Evolutionary conservation across 2,888 invertebrate species (phyloP).

Genomic region (Caenorhabditis parvicauda): DNA sequence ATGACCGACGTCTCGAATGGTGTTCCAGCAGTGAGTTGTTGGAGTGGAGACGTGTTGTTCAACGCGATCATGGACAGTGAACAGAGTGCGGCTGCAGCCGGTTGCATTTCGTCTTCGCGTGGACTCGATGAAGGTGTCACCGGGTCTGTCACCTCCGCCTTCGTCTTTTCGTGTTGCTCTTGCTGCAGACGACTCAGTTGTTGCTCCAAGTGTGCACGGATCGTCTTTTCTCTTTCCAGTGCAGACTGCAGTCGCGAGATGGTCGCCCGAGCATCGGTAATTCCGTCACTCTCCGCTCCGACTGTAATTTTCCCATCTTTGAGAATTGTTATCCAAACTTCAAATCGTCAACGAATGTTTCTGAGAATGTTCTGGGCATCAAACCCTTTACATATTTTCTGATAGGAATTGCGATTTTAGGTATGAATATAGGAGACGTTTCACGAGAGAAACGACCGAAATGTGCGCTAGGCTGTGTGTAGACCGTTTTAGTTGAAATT

Average conservation of each 20-base stretch:
- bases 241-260: slow-evolving; percentile 50
- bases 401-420: too few relatives aligned
- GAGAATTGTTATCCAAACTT: too few relatives aligned
- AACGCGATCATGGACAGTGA: slow-evolving; percentile 13
- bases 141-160: slow-evolving; percentile 10
- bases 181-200: slow-evolving; percentile 29
- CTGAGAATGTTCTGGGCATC: too few relatives aligned
- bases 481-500: too few relatives aligned
- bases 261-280: too few relatives aligned
- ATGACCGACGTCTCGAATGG: slow-evolving; percentile 33
- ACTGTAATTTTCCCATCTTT: too few relatives aligned
- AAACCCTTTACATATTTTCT: too few relatives aligned
- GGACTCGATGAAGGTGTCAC: neutral
- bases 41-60: slow-evolving; percentile 11
- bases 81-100: slow-evolving; percentile 5
- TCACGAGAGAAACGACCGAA: too few relatives aligned
- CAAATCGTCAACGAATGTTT: too few relatives aligned
- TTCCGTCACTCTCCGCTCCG: too few relatives aligned
- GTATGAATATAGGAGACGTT: too few relatives aligned
- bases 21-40: slow-evolving; percentile 7
- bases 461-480: too few relatives aligned
- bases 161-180: slow-evolving; percentile 17
- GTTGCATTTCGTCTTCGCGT: slow-evolving; percentile 4
- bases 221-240: slow-evolving; percentile 45
- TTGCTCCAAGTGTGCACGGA: slow-evolving; percentile 30